These are phyloP conservation scores for Eulimnadia texana DNA, from an alignment of 1,140 invertebrate genomes.

Conservation along the genomic window DNA sequence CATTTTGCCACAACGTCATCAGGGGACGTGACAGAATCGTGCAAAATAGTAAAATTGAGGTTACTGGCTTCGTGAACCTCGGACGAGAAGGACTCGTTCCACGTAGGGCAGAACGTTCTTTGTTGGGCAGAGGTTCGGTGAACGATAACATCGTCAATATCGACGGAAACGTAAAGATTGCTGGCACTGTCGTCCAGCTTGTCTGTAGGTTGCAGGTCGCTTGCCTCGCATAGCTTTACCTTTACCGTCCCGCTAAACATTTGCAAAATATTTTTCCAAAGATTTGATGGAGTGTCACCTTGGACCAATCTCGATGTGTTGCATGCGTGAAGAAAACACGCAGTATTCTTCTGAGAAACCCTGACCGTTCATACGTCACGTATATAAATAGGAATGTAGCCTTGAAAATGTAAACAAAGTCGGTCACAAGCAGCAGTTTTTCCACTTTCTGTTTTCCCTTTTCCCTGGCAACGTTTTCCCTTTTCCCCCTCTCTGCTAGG, in stretches of 20 bases:
- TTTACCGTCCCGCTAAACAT: constrained; percentile 95
- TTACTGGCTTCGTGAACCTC: constrained; percentile 81
- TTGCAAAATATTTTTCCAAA: no score
- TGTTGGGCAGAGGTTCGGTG: constrained; percentile 58
- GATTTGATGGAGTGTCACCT: no score
- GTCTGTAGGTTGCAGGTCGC: constrained; percentile 88
- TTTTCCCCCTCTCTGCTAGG: no score
- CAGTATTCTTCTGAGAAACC: no score
- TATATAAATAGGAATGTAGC: no score
- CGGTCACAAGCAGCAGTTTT: no score
- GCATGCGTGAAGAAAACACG: no score
- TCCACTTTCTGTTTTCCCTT: no score
- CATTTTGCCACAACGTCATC: constrained; percentile 97
- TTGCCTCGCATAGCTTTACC: constrained; percentile 92
- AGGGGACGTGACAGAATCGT: constrained; percentile 93
- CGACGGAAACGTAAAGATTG: constrained; percentile 92
- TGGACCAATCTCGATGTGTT: no score
- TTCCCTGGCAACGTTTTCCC: no score
- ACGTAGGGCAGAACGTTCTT: constrained; percentile 86
- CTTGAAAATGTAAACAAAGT: no score
- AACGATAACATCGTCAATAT: constrained; percentile 67
- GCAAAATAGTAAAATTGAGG: constrained; percentile 93
- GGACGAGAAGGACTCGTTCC: constrained; percentile 84
- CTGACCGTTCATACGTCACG: no score
- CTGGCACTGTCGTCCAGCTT: constrained; percentile 68